Conservation (phyloP, 2,797 vertebrate species). For the Orestias chungarensis region DNA sequence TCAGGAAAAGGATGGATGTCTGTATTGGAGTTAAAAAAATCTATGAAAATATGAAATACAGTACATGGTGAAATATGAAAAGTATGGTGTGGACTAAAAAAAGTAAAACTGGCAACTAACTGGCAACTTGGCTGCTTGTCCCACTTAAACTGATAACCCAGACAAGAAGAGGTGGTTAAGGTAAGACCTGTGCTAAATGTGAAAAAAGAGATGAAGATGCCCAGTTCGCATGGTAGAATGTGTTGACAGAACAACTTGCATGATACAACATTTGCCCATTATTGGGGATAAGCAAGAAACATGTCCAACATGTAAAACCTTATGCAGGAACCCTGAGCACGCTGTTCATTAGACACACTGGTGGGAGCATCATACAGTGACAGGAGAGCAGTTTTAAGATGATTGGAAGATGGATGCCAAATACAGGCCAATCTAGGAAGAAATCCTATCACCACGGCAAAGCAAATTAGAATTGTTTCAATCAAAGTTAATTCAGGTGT, state of each 20-base stretch:
- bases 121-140: background rate
- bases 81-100: background rate
- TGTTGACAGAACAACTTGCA: background rate
- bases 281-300: background rate
- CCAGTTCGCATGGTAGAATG: background rate
- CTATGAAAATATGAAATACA: too few species aligned
- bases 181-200: background rate
- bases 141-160: background rate
- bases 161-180: background rate
- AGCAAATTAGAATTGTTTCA: background rate
- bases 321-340: background rate
- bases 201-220: background rate
- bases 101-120: background rate
- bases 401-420: background rate
- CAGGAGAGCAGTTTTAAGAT: background rate
- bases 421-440: background rate
- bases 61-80: too few species aligned
- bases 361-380: background rate
- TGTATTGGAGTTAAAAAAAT: too few species aligned
- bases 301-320: too few species aligned
- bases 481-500: background rate
- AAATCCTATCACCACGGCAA: background rate
- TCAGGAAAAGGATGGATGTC: conserved; percentile 17
- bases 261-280: background rate
- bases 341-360: background rate